These are phyloP conservation scores for Tetramorium alpestre DNA, from an alignment of 1,140 invertebrate species.

Conservation along the genomic window DNA sequence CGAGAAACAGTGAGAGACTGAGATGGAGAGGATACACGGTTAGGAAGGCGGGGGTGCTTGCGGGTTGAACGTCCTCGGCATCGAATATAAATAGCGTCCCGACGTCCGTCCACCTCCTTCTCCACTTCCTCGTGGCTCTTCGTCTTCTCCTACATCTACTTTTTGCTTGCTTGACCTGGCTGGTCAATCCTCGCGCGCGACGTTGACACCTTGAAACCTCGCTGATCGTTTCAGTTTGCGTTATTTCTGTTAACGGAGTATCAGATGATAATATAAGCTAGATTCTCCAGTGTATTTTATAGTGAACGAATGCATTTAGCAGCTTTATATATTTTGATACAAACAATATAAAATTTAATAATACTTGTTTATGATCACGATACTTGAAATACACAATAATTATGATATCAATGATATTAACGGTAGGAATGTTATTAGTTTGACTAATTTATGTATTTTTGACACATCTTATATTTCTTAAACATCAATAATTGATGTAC, in stretches of 20 bases:
- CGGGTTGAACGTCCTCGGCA: slow-evolving; percentile 80
- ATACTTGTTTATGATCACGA: not conserved
- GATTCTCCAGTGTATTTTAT: not conserved
- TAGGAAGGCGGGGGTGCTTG: slow-evolving; percentile 77
- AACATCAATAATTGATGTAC: slow-evolving; percentile 1
- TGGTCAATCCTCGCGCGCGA: slow-evolving; percentile 41
- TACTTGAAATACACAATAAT: not conserved
- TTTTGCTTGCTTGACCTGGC: slow-evolving; percentile 59
- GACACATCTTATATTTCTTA: not conserved
- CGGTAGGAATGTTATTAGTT: not conserved
- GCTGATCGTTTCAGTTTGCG: not conserved
- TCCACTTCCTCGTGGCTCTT: slow-evolving; percentile 51
- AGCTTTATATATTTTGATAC: not conserved
- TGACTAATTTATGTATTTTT: not conserved
- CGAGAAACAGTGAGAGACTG: slow-evolving; percentile 54
- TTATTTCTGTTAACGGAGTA: slow-evolving; percentile 19
- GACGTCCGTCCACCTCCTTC: slow-evolving; percentile 76
- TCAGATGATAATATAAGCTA: not conserved
- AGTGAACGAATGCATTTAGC: not conserved
- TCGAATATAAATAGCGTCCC: slow-evolving; percentile 81
- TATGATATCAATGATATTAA: not conserved
- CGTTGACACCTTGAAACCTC: slow-evolving; percentile 56
- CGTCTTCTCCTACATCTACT: slow-evolving; percentile 53
- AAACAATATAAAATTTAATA: not conserved
- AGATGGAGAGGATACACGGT: slow-evolving; percentile 53